Conservation (phyloP, 1,140 invertebrate genomes). For the Achroia grisella region DNA sequence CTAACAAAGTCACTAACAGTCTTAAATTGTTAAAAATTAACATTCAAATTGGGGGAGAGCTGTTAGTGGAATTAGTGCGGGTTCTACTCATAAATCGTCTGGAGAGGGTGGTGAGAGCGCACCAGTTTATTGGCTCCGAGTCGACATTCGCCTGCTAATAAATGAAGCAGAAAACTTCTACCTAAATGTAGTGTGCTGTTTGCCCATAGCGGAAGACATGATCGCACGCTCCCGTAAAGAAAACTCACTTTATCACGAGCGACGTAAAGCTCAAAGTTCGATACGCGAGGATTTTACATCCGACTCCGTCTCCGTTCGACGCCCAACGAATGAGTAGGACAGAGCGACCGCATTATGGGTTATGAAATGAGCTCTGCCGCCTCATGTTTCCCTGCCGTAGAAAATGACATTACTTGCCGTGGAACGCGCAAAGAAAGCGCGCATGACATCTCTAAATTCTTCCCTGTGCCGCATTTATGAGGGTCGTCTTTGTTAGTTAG, state of each 20-base stretch:
- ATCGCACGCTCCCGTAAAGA: constrained; percentile 23
- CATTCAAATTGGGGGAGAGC: constrained; percentile 65
- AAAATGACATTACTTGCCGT: constrained; percentile 63
- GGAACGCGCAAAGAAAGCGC: constrained; percentile 51
- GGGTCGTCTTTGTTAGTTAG: constrained; percentile 1
- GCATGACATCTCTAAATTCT: constrained; percentile 30
- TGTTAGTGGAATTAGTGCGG: constrained; percentile 68
- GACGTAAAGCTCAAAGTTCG: constrained; percentile 47
- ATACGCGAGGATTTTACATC: constrained; percentile 35
- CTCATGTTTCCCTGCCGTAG: constrained; percentile 47
- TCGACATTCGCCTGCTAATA: constrained; percentile 62
- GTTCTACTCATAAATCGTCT: constrained; percentile 65
- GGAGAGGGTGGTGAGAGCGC: constrained; percentile 51
- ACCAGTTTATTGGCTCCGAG: constrained; percentile 60
- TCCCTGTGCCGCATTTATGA: constrained; percentile 14
- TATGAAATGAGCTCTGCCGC: constrained; percentile 61
- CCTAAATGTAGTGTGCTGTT: constrained; percentile 47
- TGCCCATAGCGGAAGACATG: constrained; percentile 42
- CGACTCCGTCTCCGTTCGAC: constrained; percentile 25
- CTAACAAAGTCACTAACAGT: constrained; percentile 50
- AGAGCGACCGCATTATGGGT: constrained; percentile 48
- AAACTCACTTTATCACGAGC: constrained; percentile 30
- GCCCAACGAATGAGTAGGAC: constrained; percentile 23
- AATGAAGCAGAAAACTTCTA: constrained; percentile 69
- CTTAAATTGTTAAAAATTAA: constrained; percentile 69